These are phyloP conservation scores for Phenacoccus solenopsis DNA, from an alignment of 1,140 invertebrate species.

Conservation along the genomic window DNA sequence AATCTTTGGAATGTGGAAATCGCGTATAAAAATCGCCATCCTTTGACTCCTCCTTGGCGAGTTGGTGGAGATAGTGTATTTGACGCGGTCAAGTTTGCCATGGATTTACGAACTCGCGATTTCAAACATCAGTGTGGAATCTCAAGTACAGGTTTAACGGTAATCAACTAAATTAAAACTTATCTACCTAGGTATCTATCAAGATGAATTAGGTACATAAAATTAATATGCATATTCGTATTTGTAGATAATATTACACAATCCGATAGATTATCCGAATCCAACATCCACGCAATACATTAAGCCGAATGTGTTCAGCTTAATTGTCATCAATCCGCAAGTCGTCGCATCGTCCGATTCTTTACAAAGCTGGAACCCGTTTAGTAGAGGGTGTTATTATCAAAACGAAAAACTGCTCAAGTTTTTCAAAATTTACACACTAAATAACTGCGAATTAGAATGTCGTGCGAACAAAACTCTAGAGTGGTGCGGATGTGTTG, in stretches of 20 bases:
- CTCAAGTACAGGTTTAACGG: slow-evolving; percentile 18
- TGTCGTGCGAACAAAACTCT: slow-evolving; percentile 31
- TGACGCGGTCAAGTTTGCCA: slow-evolving; percentile 16
- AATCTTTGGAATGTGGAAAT: background rate
- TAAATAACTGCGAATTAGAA: slow-evolving; percentile 34
- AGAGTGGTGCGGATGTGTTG: slow-evolving; percentile 20
- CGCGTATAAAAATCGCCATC: background rate
- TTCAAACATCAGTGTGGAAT: slow-evolving; percentile 6
- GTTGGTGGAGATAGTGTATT: slow-evolving; percentile 15
- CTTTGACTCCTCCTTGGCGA: slow-evolving; percentile 21
- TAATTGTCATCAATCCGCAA: background rate
- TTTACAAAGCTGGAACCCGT: slow-evolving; percentile 21
- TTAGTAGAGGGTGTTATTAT: slow-evolving; percentile 41
- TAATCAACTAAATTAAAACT: too few species aligned
- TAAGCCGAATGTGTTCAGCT: background rate
- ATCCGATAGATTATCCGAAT: slow-evolving; percentile 21
- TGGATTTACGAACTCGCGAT: slow-evolving; percentile 4
- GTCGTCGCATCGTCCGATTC: background rate
- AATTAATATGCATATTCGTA: background rate
- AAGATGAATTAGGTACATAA: background rate
- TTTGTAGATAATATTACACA: slow-evolving; percentile 23
- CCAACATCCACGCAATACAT: background rate
- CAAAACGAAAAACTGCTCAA: slow-evolving; percentile 43
- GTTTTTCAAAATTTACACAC: slow-evolving; percentile 42
- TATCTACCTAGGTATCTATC: background rate